Evolutionary conservation across 2,797 vertebrate species (phyloP), one percentile per base, ranked within the genome.

Genomic region (Propithecus deckenii): DNA sequence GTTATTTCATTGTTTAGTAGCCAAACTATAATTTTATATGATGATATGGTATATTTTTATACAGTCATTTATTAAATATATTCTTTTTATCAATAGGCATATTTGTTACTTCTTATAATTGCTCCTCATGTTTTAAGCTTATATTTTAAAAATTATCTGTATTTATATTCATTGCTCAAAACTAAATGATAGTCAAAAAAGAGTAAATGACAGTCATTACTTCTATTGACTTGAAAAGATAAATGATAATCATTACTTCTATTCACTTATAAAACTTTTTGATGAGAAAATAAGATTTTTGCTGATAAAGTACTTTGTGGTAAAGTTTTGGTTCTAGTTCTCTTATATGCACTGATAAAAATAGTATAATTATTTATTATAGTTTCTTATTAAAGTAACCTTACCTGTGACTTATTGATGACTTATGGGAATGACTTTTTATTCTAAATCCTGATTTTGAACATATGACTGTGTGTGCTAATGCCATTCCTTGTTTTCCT

Each of bases 401-500:
- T 59, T 86, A 10, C 84, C 23, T 72, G 5, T 88, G 63, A 41
- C 55, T 78, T 86, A 69, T 46, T 90, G 59, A 25, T 94, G 72
- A 61, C 59, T 75, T 80, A 71, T 23, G n/a, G 48, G 43, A 92
- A 75, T 97, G 10, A 23, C 63, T 92, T 96, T 93, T 78, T 87
- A 72, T 84, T 91, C 72, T 81, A 87, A 92, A 84, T 80, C 63
- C 35, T 96, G 80, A n/a, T 89, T 84, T 92, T 61, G 63, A 50
- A 46, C 32, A 30, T 35, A 15, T 48, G 11, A 83, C 14, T 94
- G 18, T 91, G 8, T 95, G 14, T 96, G 79, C 94, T 98, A 97
- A 98, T 94, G 35, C 20, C 2, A 2, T 93, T 96, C 86, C 48
- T 98, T 98, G 67, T 97, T 88, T 97, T 93, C 74, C 78, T 94